Evolutionary conservation across 2,888 invertebrate genomes (phyloP).

Genomic region (Mesorhabditis belari): DNA sequence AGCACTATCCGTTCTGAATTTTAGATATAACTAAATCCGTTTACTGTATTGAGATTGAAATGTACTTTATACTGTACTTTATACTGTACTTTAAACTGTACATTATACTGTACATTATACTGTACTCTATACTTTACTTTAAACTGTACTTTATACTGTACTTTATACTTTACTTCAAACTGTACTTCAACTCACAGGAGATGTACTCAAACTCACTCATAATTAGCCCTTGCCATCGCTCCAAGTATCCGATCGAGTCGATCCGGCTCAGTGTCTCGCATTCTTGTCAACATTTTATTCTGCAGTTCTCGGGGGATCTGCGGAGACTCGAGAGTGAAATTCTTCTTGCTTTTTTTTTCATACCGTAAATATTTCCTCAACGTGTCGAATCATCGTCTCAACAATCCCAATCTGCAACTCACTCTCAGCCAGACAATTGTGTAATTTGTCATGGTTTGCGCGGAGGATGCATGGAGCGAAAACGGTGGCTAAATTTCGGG

Average conservation of each 20-base stretch:
- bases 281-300: conserved; percentile 77
- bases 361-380: conserved; percentile 67
- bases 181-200: no score
- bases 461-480: conserved; percentile 89
- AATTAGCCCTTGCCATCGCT: not conserved
- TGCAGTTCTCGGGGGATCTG: conserved; percentile 71
- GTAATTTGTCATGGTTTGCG: conserved; percentile 53
- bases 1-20: conserved; percentile 5
- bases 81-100: no score
- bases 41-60: no score
- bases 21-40: not conserved
- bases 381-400: conserved; percentile 76
- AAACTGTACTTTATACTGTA: no score
- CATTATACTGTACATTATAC: no score
- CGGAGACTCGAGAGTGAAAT: not conserved
- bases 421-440: conserved; percentile 50
- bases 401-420: conserved; percentile 77
- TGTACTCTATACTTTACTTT: no score
- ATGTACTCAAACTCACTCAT: no score
- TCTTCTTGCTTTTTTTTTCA: not conserved
- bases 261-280: conserved; percentile 77
- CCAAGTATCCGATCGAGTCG: conserved; percentile 65
- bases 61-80: not conserved
- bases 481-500: conserved; percentile 79
- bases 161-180: no score